Conservation (phyloP, 2,888 invertebrate species). For the Unio delphinus region DNA sequence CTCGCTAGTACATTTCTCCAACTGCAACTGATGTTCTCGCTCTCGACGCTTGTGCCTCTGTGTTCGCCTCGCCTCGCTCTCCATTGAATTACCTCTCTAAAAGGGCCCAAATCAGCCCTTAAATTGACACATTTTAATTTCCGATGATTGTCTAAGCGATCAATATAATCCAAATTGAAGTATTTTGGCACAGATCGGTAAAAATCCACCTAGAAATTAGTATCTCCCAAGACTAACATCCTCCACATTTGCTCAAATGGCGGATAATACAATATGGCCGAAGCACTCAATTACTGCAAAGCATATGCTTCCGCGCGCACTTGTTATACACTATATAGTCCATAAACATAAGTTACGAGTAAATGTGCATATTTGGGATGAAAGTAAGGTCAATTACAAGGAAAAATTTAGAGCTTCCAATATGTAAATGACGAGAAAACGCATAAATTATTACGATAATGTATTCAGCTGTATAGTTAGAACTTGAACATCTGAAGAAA, state of each 20-base stretch:
- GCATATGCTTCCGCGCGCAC: constrained; percentile 56
- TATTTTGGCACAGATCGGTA: constrained; percentile 13
- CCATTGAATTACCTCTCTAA: constrained; percentile 57
- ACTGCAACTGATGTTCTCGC: constrained; percentile 52
- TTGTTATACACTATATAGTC: constrained; percentile 33
- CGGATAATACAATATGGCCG: constrained; percentile 68
- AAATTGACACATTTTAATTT: constrained; percentile 19
- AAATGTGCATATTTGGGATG: too few relatives aligned
- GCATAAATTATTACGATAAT: too few relatives aligned
- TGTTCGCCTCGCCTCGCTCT: constrained; percentile 55
- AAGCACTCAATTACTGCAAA: constrained; percentile 48
- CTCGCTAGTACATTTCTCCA: constrained; percentile 43
- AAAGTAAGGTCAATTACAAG: too few relatives aligned
- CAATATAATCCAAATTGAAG: constrained; percentile 26
- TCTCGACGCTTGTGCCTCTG: constrained; percentile 58
- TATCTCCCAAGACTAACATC: constrained; percentile 19
- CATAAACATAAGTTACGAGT: constrained; percentile 1
- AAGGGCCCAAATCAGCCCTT: constrained; percentile 37
- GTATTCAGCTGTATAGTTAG: too few relatives aligned
- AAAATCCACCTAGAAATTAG: constrained; percentile 44
- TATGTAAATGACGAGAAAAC: too few relatives aligned
- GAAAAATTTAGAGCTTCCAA: too few relatives aligned
- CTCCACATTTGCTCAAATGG: constrained; percentile 63
- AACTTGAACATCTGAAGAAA: background rate
- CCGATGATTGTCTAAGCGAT: constrained; percentile 19